phyloP scores from a whole-genome alignment of 92 coral and sea anemone genomes.

The Phenganax marumi region DNA sequence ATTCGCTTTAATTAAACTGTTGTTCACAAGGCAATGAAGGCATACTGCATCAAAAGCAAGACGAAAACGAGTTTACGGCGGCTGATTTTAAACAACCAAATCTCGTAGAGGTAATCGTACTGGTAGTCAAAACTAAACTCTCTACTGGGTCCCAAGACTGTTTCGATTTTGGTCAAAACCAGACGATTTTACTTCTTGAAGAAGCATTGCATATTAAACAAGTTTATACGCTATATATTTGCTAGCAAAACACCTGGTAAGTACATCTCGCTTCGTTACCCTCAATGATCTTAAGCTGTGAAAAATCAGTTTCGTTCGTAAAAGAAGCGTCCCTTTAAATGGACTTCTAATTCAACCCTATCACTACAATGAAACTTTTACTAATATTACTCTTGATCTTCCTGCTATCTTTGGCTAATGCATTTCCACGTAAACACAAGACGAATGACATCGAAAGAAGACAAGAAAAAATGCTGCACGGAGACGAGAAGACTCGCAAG shows the following conservation, averaged over 20 bases:
- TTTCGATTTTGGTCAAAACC: too few relatives aligned
- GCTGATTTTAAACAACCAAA: too few relatives aligned
- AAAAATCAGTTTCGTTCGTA: background rate
- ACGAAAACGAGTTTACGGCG: too few relatives aligned
- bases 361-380: constrained; percentile 6
- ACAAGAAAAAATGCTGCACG: background rate
- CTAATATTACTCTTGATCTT: background rate
- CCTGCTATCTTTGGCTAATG: background rate
- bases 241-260: constrained; percentile 10
- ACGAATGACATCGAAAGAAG: background rate
- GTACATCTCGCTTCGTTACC: constrained; percentile 7
- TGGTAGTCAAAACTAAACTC: too few relatives aligned
- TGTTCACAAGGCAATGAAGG: too few relatives aligned
- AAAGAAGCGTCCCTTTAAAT: background rate
- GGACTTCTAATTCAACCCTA: background rate
- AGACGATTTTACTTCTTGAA: too few relatives aligned
- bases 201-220: too few relatives aligned
- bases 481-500: background rate
- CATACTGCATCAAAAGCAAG: too few relatives aligned
- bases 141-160: too few relatives aligned
- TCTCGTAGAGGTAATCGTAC: too few relatives aligned
- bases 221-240: too few relatives aligned
- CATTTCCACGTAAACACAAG: background rate
- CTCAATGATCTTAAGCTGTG: background rate
- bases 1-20: too few relatives aligned